Evolutionary conservation across 2,797 vertebrate genomes (phyloP).

Genomic region (Limosa lapponica): DNA sequence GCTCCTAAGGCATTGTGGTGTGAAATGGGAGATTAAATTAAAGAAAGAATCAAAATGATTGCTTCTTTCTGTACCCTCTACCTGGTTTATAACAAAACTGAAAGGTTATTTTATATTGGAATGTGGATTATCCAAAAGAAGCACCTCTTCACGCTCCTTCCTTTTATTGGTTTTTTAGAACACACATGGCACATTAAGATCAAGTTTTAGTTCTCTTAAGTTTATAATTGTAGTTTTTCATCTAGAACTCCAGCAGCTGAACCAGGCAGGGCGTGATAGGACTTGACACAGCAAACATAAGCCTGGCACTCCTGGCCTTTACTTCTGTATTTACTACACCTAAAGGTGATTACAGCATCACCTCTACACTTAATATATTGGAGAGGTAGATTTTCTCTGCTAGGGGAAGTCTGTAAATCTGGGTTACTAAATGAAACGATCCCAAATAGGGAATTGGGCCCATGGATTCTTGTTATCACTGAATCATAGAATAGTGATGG

Average conservation of each 20-base stretch:
- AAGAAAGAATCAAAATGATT: conserved; percentile 35
- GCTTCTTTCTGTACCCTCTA: not conserved
- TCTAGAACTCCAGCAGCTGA: not conserved
- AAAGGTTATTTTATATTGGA: not conserved
- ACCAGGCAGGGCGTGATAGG: not conserved
- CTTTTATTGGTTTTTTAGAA: not conserved
- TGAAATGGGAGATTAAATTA: conserved; percentile 58
- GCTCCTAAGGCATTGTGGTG: conserved; percentile 6
- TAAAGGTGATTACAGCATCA: not conserved
- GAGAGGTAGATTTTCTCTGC: not conserved
- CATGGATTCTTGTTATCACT: not conserved
- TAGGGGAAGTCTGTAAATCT: not conserved
- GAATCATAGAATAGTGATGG: no score
- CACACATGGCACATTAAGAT: not conserved
- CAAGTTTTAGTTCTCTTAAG: not conserved
- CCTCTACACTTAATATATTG: not conserved
- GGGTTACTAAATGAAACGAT: not conserved
- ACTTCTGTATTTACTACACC: fast-evolving
- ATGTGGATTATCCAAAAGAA: not conserved
- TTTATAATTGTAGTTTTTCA: not conserved
- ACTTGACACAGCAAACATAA: not conserved
- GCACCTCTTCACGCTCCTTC: not conserved
- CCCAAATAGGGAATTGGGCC: not conserved
- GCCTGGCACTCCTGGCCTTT: not conserved
- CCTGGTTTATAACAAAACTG: not conserved